Evolutionary conservation across 2,797 vertebrate species (phyloP).

Genomic region (Hephaestus fuliginosus): DNA sequence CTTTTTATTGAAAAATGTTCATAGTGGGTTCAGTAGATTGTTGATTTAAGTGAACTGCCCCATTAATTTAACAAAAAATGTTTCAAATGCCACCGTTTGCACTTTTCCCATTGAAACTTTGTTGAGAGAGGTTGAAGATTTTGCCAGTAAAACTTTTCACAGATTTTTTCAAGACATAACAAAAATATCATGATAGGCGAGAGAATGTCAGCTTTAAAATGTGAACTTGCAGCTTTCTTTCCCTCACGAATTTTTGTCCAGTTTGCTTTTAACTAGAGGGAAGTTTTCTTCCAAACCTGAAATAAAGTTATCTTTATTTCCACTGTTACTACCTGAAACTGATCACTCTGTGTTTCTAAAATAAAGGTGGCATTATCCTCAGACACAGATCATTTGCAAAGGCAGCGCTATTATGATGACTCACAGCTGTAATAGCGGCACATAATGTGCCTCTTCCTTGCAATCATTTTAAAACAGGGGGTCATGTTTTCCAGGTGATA

Average conservation of each 20-base stretch:
- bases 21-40: background rate
- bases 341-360: constrained; percentile 15
- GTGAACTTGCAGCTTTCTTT: background rate
- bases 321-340: background rate
- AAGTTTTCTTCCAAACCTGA: background rate
- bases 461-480: constrained; percentile 18
- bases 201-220: background rate
- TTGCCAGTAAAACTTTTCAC: too few species aligned
- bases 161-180: background rate
- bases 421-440: constrained; percentile 27
- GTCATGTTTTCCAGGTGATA: constrained; percentile 31
- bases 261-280: background rate
- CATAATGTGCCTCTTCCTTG: constrained; percentile 31
- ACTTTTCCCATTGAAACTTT: background rate
- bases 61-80: background rate
- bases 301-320: background rate
- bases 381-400: constrained; percentile 24
- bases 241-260: background rate
- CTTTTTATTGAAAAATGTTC: background rate
- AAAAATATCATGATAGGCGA: background rate
- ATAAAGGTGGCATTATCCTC: constrained; percentile 14
- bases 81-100: background rate
- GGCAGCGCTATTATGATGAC: constrained; percentile 26
- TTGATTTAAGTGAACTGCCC: background rate
- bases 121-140: background rate